Conservation (phyloP, 1,140 invertebrate genomes). For the Drosophila gunungcola region DNA sequence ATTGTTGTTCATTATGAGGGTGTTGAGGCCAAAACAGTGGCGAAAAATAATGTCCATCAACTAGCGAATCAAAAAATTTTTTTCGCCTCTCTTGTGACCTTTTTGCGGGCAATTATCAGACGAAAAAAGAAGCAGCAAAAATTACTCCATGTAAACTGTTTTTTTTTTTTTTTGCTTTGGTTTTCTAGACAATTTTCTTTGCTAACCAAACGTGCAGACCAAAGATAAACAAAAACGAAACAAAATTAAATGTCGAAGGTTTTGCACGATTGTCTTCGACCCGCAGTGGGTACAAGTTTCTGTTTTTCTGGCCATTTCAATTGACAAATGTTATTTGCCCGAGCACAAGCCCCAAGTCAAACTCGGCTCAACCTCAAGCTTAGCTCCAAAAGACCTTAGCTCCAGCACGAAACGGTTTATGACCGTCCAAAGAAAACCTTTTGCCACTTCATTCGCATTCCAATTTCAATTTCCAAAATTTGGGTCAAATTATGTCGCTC, state of each 20-base stretch:
- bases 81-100: constrained; percentile 56
- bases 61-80: constrained; percentile 45
- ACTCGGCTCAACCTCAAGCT: constrained; percentile 47
- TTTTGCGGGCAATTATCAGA: constrained; percentile 70
- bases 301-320: constrained; percentile 65
- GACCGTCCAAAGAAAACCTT: constrained; percentile 60
- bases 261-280: constrained; percentile 75
- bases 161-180: constrained; percentile 8
- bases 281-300: constrained; percentile 30
- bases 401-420: constrained; percentile 60
- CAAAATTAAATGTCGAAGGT: constrained; percentile 83
- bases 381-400: constrained; percentile 43
- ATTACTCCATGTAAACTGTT: constrained; percentile 57
- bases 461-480: constrained; percentile 47
- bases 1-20: constrained; percentile 53
- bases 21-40: constrained; percentile 69
- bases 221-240: constrained; percentile 62
- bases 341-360: constrained; percentile 20
- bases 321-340: constrained; percentile 71
- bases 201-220: constrained; percentile 66
- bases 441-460: constrained; percentile 53
- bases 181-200: constrained; percentile 59
- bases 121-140: constrained; percentile 54
- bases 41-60: constrained; percentile 42
- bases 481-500: constrained; percentile 76